Evolutionary conservation across 2,888 invertebrate genomes (phyloP).

Genomic region (Andrena fulva): DNA sequence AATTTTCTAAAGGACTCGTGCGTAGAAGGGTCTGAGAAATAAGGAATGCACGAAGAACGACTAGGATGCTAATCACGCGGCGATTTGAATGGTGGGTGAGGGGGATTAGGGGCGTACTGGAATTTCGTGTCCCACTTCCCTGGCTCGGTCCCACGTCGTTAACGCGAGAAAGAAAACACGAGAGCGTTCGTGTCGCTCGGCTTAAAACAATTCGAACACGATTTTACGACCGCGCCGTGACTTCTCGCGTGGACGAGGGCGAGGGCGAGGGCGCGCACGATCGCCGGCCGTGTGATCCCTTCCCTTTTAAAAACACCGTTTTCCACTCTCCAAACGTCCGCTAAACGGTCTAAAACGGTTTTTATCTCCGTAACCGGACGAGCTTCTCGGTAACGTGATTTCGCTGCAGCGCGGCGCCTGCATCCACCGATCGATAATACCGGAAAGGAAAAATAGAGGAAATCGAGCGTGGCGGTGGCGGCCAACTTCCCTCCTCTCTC

Average conservation of each 20-base stretch:
- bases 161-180: constrained; percentile 11
- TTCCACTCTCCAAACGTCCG: constrained; percentile 60
- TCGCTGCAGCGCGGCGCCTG: constrained; percentile 27
- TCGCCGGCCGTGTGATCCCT: constrained; percentile 37
- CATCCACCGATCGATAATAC: constrained; percentile 64
- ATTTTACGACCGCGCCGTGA: constrained; percentile 64
- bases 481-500: constrained; percentile 29
- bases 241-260: constrained; percentile 41
- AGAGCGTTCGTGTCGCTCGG: constrained; percentile 55
- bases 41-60: no score
- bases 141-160: not conserved
- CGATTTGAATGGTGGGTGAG: not conserved
- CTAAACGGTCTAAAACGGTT: constrained; percentile 59
- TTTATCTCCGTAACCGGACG: constrained; percentile 32
- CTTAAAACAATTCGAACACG: constrained; percentile 66
- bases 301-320: constrained; percentile 46
- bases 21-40: no score
- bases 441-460: constrained; percentile 57
- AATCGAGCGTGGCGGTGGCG: constrained; percentile 33
- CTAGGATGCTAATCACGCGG: not conserved
- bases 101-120: not conserved
- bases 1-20: no score
- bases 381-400: constrained; percentile 60
- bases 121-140: not conserved
- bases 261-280: constrained; percentile 25